phyloP scores from a whole-genome alignment of 2,113 vertebrate species.

The Erythrocercus mccallii region DNA sequence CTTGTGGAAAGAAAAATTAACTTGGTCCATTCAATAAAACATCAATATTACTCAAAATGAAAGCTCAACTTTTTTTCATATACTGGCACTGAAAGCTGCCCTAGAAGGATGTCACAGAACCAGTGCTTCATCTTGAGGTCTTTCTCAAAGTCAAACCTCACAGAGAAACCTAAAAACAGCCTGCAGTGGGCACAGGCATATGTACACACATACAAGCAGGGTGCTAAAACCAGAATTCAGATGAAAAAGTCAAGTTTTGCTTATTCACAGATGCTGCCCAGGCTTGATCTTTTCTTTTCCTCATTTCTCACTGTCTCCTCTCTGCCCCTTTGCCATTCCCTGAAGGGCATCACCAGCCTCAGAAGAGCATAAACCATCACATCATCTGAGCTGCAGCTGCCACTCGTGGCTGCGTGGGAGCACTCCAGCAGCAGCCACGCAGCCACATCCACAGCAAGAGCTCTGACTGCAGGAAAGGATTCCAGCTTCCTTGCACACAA shows the following conservation, averaged over 20 bases:
- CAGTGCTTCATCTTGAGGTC: background rate
- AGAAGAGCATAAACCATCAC: rapidly evolving
- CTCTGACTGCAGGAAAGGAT: rapidly evolving
- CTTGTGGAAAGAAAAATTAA: background rate
- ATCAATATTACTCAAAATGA: background rate
- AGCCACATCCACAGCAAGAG: background rate
- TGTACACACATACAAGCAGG: background rate
- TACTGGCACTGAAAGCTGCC: background rate
- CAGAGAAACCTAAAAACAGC: background rate
- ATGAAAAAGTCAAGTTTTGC: background rate
- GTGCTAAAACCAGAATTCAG: background rate
- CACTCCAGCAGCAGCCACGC: background rate
- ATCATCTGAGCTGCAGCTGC: background rate
- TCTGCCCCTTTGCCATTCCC: background rate
- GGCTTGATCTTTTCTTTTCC: background rate
- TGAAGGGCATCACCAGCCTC: background rate
- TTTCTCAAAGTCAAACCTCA: background rate
- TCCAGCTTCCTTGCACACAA: background rate
- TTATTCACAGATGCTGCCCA: background rate
- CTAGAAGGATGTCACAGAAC: background rate
- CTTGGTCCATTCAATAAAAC: background rate
- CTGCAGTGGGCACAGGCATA: background rate
- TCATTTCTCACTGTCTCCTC: background rate
- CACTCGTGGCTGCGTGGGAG: background rate
- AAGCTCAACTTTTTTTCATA: background rate